Conservation (phyloP, 1,140 invertebrate species). For the Stegodyphus mimosarum region DNA sequence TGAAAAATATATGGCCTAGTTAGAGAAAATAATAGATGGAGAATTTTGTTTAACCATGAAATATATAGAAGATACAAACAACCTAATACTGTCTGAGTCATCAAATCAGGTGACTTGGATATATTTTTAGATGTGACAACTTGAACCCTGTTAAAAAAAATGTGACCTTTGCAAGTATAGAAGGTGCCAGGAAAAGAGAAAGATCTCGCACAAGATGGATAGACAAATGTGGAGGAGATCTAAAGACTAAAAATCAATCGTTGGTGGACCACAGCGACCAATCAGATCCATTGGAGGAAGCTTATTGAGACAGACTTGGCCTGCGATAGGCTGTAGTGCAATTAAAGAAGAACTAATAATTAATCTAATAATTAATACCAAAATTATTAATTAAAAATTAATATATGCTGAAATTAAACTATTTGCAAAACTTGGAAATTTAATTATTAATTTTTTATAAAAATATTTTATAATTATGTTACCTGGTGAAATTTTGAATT, state of each 20-base stretch:
- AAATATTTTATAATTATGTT: no score
- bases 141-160: background rate
- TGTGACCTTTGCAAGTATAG: background rate
- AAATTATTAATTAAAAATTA: no score
- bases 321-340: background rate
- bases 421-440: no score
- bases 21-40: background rate
- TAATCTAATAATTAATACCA: no score
- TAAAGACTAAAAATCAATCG: background rate
- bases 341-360: background rate
- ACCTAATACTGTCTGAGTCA: background rate
- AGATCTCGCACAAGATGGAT: background rate
- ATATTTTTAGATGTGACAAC: background rate
- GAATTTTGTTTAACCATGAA: background rate
- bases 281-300: background rate
- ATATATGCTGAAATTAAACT: no score
- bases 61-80: background rate
- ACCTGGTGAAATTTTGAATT: no score
- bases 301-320: background rate
- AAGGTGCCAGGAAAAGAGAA: background rate
- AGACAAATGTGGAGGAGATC: background rate
- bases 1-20: no score
- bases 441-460: background rate
- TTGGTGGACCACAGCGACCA: background rate
- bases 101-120: background rate